Evolutionary conservation across 1,140 invertebrate species (phyloP), one percentile per base, ranked within the genome.

Genomic region (Heliothis subflexa): DNA sequence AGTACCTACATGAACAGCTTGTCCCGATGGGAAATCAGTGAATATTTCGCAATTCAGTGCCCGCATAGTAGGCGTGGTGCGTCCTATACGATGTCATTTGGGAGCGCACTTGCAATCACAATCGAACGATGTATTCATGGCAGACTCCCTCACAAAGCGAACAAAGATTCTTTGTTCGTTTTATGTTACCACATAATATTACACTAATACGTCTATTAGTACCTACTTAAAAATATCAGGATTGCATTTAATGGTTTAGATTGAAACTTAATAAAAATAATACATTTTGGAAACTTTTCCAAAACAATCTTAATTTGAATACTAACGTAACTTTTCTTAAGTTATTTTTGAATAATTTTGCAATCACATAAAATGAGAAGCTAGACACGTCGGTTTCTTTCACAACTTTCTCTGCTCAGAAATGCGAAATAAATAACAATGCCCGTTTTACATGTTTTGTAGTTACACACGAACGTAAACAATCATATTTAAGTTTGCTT

Each of bases 31-130:
- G 82, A 85, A 83, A 82, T 73, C 52, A 71, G 54, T 50, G 14
- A 62, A 66, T 73, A 72, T 86, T 84, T 86, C 81, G 81, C 80
- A 87, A 85, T 75, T 52, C 71, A 54, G 45, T 59, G 66, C 82
- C 80, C 79, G 81, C 68, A 82, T 83, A 45, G 12, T 55, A 80
- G 81, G 80, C 61, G 83, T 55, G 85, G 85, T 77, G 47, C 68
- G 18, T 62, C 18, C 70, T 79, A 85, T 75, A 71, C 78, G 83
- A 79, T 81, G 82, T 85, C 83, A 86, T 89, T 81, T 91, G 88
- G 90, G 89, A 89, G 87, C 83, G 87, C 75, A 81, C 81, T 83
- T 64, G 68, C 81, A 78, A 82, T 81, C 78, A 91, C 90, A 90
- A 92, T 92, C 83, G 85, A 84, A 83, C 83, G 57, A 64, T 83